These are phyloP conservation scores for Xiphophorus hellerii DNA, from an alignment of 2,113 vertebrate genomes.

Conservation along the genomic window DNA sequence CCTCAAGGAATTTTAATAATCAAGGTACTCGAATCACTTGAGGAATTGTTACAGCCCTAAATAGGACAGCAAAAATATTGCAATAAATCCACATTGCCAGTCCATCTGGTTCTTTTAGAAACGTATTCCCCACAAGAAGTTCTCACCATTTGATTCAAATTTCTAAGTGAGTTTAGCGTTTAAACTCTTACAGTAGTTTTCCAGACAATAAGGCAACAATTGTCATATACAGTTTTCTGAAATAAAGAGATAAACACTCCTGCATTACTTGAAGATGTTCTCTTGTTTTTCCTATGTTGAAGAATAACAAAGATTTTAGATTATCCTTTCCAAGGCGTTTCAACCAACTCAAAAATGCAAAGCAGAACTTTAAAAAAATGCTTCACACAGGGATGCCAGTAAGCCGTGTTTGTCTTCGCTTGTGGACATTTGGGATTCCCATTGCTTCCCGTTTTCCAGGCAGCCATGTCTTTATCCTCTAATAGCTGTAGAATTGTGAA, in stretches of 20 bases:
- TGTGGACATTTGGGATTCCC: not conserved
- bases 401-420: not conserved
- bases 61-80: too few relatives aligned
- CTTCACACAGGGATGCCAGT: not conserved
- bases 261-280: not conserved
- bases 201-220: too few relatives aligned
- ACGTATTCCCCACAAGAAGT: too few relatives aligned
- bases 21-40: too few relatives aligned
- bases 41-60: too few relatives aligned
- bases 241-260: too few relatives aligned
- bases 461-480: not conserved
- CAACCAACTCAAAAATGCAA: not conserved
- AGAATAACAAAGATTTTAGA: not conserved
- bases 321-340: not conserved
- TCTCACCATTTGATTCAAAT: not conserved
- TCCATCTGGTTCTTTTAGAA: too few relatives aligned
- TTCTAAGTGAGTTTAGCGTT: not conserved
- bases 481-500: not conserved
- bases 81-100: too few relatives aligned
- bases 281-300: not conserved
- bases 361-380: not conserved
- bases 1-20: too few relatives aligned
- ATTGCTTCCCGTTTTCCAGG: not conserved
- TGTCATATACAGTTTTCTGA: too few relatives aligned
- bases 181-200: too few relatives aligned